These are phyloP conservation scores for Eristalinus sepulchralis DNA, from an alignment of 2,888 invertebrate genomes.

Conservation along the genomic window DNA sequence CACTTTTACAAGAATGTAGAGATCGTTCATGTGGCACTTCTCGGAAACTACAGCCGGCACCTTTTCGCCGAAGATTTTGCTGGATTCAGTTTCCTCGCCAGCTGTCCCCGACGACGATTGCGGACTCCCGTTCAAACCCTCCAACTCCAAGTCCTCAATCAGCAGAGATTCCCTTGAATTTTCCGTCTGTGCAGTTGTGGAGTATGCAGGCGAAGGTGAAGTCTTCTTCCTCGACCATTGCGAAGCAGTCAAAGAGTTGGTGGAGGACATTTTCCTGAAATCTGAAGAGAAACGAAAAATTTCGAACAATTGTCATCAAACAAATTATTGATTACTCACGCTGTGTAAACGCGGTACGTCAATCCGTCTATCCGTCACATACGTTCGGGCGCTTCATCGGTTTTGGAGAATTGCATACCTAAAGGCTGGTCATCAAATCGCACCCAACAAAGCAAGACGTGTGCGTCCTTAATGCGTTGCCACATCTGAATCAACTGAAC, in stretches of 20 bases:
- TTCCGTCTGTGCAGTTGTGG: neutral
- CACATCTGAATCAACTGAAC: constrained; percentile 19
- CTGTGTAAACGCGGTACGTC: neutral
- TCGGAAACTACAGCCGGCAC: constrained; percentile 75
- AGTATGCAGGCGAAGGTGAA: neutral
- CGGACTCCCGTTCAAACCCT: constrained; percentile 29
- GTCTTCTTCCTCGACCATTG: neutral
- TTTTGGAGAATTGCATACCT: constrained; percentile 34
- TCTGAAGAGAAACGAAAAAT: constrained; percentile 47
- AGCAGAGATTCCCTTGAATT: constrained; percentile 20
- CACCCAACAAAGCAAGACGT: neutral
- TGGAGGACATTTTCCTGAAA: constrained; percentile 51
- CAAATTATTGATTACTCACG: constrained; percentile 9
- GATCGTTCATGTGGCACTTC: constrained; percentile 77
- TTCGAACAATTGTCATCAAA: constrained; percentile 38
- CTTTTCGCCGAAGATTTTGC: constrained; percentile 74
- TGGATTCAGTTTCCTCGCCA: constrained; percentile 73
- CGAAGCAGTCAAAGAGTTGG: constrained; percentile 16
- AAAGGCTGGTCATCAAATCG: constrained; percentile 16
- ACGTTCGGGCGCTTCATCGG: neutral
- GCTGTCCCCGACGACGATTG: constrained; percentile 50
- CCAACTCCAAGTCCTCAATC: constrained; percentile 56
- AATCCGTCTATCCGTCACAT: constrained; percentile 9
- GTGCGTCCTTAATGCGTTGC: neutral
- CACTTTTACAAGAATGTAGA: constrained; percentile 79